Evolutionary conservation across 37 sponge, comb jelly and placozoan species (phyloP), one percentile per base, ranked within the genome.

Genomic region (Ephydatia muelleri): DNA sequence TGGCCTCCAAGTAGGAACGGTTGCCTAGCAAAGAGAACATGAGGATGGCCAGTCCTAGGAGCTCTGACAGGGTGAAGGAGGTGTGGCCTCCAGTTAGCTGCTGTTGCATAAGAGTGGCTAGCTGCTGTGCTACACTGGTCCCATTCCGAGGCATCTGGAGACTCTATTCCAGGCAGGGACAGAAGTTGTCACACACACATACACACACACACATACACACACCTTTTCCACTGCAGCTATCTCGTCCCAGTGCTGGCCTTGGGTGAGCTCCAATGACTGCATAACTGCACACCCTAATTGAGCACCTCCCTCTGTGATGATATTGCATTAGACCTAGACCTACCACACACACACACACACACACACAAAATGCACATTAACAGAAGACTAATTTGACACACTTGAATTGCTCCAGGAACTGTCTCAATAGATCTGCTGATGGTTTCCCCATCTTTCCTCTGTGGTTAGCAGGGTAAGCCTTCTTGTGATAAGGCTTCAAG

Each of bases 211-310:
- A 71, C 8, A 36, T 38, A 76, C 77, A 76, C 36, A n/a, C 5
- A 85, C 90, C 86, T 85, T 76, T 65, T 82, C 86, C 4, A 71
- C 68, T 49, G 74, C 77, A 65, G 77, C 49, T 34, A 91, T 68
- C 67, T 83, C 35, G 28, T 91, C 92, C 92, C 92, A 87, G 68
- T 78, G 39, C 25, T 57, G 65, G 73, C 26, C 38, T 19, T 30
- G 29, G 33, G 49, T 48, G 8, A 37, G 78, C 9, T 75, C 64
- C 13, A 81, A 32, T 25, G 84, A 73, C 36, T 91, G 67, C 22
- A 87, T 70, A 21, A 83, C 89, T 27, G 88, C 92, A 87, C 88
- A 87, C 16, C 88, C 83, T 57, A 87, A 39, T 81, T 91, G 84
- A 30, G 78, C 84, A 87, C 69, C 30, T 47, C 83, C n/a, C 39